These are phyloP conservation scores for Phaenicophaeus curvirostris DNA, from an alignment of 2,797 vertebrate species.

Conservation along the genomic window DNA sequence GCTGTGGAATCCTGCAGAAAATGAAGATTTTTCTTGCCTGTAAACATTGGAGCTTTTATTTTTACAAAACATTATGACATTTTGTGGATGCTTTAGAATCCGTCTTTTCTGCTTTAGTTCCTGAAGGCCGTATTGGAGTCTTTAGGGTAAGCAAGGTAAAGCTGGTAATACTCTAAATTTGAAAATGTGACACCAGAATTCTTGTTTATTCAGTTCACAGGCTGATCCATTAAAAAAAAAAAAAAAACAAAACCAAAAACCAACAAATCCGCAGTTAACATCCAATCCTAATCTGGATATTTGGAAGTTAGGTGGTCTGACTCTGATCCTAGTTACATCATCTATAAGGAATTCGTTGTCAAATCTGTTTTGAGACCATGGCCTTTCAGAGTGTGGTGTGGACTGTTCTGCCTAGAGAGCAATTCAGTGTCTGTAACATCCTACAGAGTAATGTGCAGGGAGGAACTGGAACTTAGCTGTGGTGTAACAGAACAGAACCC, in stretches of 20 bases:
- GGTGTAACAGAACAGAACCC: not conserved
- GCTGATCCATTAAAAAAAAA: not conserved
- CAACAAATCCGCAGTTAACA: not conserved
- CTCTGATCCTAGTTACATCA: not conserved
- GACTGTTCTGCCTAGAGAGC: not conserved
- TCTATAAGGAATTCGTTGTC: not conserved
- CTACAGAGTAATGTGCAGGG: no score
- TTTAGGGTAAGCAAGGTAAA: not conserved
- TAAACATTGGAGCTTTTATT: not conserved
- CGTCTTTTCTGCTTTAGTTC: not conserved
- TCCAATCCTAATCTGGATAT: not conserved
- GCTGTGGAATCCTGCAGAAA: slow-evolving; percentile 80
- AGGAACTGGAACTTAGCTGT: not conserved
- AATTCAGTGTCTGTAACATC: not conserved
- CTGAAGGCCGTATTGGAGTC: not conserved
- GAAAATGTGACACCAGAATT: not conserved
- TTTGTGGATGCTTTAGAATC: not conserved
- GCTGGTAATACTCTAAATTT: not conserved
- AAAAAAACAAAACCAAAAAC: no score
- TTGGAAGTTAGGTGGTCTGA: not conserved
- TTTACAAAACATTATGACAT: not conserved
- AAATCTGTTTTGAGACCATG: not conserved
- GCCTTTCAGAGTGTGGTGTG: not conserved
- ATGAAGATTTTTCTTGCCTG: slow-evolving; percentile 18
- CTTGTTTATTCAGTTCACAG: not conserved